Base-by-base conservation (phyloP, 2,797 vertebrate genomes). In the Girardinus metallicus region DNA sequence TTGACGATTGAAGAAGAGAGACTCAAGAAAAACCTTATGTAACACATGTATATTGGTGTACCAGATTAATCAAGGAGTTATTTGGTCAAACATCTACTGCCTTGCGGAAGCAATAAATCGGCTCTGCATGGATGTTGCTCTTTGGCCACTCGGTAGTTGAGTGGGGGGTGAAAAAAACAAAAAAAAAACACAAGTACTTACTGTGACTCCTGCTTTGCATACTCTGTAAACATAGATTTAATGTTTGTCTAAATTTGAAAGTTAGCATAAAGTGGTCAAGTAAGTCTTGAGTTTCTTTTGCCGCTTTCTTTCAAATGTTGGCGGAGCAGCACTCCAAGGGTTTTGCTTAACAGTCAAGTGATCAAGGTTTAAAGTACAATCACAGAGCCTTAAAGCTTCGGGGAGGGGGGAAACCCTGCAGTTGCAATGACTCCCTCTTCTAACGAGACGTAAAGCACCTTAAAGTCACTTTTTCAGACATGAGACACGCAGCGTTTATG, bases 241-340 rank as follows among this genome's bases (percentile, higher is more conserved):
- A 71, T 75, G 73, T 79, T 49, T 80, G 34, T 77, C n/a, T 43
- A 1, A n/a, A 55, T 41, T 57, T 74, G 5, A 15, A 15, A 73
- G 36, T 78, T 44, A 75, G 21, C 31, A 55, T 29, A 11, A 4
- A 73, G 23, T 77, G 23, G 26, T 68, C 41, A 29, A 29, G 41
- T 39, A 70, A 3, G 15, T 26, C 57, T 23, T 47, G 43, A 21
- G 13, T 68, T 36, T 79, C 16, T 53, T 57, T n/a, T 60, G 39
- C 26, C 60, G 26, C 11, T 21, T 51, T 55, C 80, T 70, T 68
- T 75, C 16, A 49, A 53, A 41, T 79, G 43, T 87, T 81, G 0
- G 31, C 41, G 81, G 49, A 47, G 49, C 84, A 85, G 86, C 60
- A 72, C 80, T 23, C 4, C 73, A 87, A 43, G 72, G 79, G 86